Conservation (phyloP, 2,113 vertebrate species). For the Rhinogobius similis region DNA sequence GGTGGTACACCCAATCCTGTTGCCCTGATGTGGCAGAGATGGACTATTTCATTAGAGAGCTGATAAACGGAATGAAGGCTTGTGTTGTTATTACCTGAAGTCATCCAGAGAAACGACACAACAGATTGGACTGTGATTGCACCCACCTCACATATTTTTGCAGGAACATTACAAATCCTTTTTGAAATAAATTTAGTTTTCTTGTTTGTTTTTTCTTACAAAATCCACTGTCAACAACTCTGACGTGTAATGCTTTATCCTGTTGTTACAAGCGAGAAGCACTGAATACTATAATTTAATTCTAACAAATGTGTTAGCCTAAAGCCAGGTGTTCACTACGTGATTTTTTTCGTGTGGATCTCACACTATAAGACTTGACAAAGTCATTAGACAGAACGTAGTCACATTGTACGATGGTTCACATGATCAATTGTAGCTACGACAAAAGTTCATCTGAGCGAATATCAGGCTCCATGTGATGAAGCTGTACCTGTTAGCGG, state of each 20-base stretch:
- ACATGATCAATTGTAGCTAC: too few relatives aligned
- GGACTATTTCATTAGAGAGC: conserved; percentile 63
- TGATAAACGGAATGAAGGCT: conserved; percentile 58
- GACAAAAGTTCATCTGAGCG: too few relatives aligned
- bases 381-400: too few relatives aligned
- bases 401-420: too few relatives aligned
- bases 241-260: not conserved
- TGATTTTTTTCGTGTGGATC: too few relatives aligned
- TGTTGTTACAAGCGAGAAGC: not conserved
- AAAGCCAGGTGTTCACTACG: too few relatives aligned
- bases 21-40: conserved; percentile 53
- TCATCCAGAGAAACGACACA: conserved; percentile 27
- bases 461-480: too few relatives aligned
- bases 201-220: not conserved
- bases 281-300: not conserved
- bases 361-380: too few relatives aligned
- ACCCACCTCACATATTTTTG: not conserved
- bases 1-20: conserved; percentile 47
- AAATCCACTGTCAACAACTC: not conserved
- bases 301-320: too few relatives aligned
- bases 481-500: too few relatives aligned
- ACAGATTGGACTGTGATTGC: conserved; percentile 32
- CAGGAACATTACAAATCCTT: not conserved
- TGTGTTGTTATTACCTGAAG: conserved; percentile 43
- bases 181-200: not conserved